phyloP scores from a whole-genome alignment of 2,797 vertebrate genomes.

The Myripristis murdjan region DNA sequence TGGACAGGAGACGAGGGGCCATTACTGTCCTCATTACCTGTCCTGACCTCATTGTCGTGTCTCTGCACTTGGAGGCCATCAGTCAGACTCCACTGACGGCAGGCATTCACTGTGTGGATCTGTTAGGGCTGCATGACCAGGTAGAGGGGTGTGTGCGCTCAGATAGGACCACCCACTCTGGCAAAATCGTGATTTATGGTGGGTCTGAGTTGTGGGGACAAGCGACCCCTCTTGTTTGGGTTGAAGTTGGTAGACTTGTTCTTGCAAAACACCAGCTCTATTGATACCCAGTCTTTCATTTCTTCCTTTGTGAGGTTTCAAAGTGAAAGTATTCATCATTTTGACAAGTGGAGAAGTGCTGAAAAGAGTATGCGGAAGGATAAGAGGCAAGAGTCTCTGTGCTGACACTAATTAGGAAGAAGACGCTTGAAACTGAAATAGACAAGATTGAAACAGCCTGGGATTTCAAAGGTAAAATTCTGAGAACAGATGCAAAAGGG shows the following conservation, averaged over 20 bases:
- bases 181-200: slow-evolving; percentile 18
- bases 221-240: slow-evolving; percentile 24
- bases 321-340: slow-evolving; percentile 26
- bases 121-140: slow-evolving; percentile 23
- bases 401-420: slow-evolving; percentile 60
- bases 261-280: background rate
- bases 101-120: slow-evolving; percentile 37
- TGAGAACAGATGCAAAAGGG: slow-evolving; percentile 55
- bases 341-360: slow-evolving; percentile 21
- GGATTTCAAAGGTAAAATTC: slow-evolving; percentile 57
- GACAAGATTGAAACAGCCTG: slow-evolving; percentile 31
- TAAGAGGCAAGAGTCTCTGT: slow-evolving; percentile 26
- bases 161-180: slow-evolving; percentile 51
- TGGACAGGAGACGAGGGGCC: slow-evolving; percentile 50
- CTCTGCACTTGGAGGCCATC: slow-evolving; percentile 51
- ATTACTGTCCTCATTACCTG: slow-evolving; percentile 58
- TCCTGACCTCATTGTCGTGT: slow-evolving; percentile 47
- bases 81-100: slow-evolving; percentile 46
- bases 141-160: background rate
- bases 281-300: slow-evolving; percentile 23
- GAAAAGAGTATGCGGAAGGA: slow-evolving; percentile 25
- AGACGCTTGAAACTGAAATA: slow-evolving; percentile 20
- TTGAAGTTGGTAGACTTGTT: slow-evolving; percentile 13
- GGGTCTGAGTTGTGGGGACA: slow-evolving; percentile 9
- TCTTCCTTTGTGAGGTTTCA: slow-evolving; percentile 24